Evolutionary conservation across 2,113 vertebrate genomes (phyloP).

Genomic region (Ammodytes dubius): DNA sequence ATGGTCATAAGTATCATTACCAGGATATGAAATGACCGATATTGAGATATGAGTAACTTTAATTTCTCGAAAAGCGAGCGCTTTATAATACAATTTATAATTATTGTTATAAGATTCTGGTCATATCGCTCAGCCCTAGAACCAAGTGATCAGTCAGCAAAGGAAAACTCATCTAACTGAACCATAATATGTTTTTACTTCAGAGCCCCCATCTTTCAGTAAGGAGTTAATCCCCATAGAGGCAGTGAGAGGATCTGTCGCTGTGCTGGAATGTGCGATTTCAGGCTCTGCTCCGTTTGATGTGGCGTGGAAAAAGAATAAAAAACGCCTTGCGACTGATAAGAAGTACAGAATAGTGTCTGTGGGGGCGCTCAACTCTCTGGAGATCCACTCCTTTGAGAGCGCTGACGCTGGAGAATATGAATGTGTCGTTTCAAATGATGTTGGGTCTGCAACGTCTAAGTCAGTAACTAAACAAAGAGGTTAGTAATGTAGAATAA

Average conservation of each 20-base stretch:
- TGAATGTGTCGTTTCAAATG: conserved; percentile 91
- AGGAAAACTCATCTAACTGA: conserved; percentile 9
- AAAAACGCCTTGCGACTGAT: conserved; percentile 90
- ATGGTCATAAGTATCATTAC: too few relatives aligned
- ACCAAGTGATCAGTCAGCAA: background rate
- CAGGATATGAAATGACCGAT: too few relatives aligned
- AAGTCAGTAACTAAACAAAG: conserved; percentile 87
- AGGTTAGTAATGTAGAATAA: conserved; percentile 87
- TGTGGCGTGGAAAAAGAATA: conserved; percentile 93
- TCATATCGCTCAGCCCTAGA: background rate
- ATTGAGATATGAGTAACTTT: too few relatives aligned
- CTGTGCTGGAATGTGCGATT: conserved; percentile 91
- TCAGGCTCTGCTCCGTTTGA: conserved; percentile 92
- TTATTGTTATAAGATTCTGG: too few relatives aligned
- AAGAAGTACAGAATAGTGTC: conserved; percentile 90
- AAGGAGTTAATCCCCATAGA: conserved; percentile 89
- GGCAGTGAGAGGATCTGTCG: conserved; percentile 89
- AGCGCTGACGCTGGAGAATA: conserved; percentile 93
- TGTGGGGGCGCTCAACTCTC: conserved; percentile 87
- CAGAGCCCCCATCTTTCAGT: conserved; percentile 92
- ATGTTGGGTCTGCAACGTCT: conserved; percentile 91
- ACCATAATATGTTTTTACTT: conserved; percentile 64
- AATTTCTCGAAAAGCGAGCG: too few relatives aligned
- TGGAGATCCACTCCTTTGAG: conserved; percentile 94
- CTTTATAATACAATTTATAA: too few relatives aligned